Conservation (phyloP, 2,888 invertebrate genomes). For the Halictus ligatus region DNA sequence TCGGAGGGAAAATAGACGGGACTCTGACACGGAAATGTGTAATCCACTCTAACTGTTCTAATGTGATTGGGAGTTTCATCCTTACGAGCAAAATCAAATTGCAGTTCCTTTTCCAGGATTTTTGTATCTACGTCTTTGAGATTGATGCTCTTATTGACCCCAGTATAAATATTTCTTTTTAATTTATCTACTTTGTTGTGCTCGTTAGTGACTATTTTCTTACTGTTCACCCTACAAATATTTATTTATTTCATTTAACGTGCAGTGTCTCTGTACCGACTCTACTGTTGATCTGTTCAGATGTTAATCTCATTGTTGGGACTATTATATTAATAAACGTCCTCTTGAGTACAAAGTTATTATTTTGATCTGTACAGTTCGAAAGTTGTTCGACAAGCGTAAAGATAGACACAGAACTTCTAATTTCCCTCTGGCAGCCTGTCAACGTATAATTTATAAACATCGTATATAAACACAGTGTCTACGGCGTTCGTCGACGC, state of each 20-base stretch:
- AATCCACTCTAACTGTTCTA: background rate
- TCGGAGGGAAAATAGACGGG: background rate
- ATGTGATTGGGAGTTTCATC: background rate
- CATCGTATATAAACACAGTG: constrained; percentile 18
- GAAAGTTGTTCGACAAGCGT: constrained; percentile 5
- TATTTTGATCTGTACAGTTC: background rate
- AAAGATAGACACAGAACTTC: constrained; percentile 39
- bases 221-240: background rate
- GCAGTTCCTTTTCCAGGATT: background rate
- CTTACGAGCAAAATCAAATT: background rate
- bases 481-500: constrained; percentile 37
- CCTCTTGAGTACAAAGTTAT: background rate
- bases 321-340: background rate
- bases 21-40: background rate
- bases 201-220: too few relatives aligned
- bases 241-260: background rate
- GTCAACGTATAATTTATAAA: constrained; percentile 40
- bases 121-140: background rate
- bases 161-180: too few relatives aligned
- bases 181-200: too few relatives aligned
- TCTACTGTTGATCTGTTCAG: background rate
- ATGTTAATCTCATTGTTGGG: background rate
- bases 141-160: too few relatives aligned
- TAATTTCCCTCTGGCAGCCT: constrained; percentile 40
- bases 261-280: background rate